Conservation (phyloP, 2,113 vertebrate species). For the Calidris pugnax region DNA sequence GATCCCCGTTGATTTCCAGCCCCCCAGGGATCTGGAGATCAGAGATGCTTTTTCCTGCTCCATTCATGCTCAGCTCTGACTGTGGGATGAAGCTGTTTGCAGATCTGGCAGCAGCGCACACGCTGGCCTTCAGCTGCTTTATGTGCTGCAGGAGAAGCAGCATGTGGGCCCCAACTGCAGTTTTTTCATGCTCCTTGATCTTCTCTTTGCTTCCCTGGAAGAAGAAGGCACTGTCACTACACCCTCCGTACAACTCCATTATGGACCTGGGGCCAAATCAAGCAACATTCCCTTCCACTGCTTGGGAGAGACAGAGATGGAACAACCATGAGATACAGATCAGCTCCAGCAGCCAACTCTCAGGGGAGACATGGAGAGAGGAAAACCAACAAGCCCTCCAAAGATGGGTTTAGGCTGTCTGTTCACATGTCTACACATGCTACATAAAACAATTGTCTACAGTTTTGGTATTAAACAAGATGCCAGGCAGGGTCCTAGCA, state of each 20-base stretch:
- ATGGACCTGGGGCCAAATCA: neutral
- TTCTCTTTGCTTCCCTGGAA: slow-evolving; percentile 76
- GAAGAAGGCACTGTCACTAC: neutral
- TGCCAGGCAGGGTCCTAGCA: neutral
- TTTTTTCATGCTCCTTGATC: slow-evolving; percentile 75
- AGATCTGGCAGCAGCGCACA: neutral
- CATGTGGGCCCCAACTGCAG: slow-evolving; percentile 71
- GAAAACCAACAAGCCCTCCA: neutral
- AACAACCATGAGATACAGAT: neutral
- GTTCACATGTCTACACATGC: neutral
- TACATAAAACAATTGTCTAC: neutral
- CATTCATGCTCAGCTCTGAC: neutral
- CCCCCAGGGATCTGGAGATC: slow-evolving; percentile 55
- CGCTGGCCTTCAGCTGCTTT: slow-evolving; percentile 58
- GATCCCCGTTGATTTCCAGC: slow-evolving; percentile 11
- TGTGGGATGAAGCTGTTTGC: neutral
- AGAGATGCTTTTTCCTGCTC: slow-evolving; percentile 25
- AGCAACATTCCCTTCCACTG: neutral
- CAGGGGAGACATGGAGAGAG: neutral
- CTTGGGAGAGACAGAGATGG: neutral
- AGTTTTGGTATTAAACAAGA: neutral
- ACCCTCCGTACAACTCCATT: neutral
- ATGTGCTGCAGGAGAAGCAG: slow-evolving; percentile 75
- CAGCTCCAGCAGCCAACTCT: neutral
- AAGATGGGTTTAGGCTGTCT: neutral